Conservation (phyloP, 2,888 invertebrate genomes). For the Furcula furcula region DNA sequence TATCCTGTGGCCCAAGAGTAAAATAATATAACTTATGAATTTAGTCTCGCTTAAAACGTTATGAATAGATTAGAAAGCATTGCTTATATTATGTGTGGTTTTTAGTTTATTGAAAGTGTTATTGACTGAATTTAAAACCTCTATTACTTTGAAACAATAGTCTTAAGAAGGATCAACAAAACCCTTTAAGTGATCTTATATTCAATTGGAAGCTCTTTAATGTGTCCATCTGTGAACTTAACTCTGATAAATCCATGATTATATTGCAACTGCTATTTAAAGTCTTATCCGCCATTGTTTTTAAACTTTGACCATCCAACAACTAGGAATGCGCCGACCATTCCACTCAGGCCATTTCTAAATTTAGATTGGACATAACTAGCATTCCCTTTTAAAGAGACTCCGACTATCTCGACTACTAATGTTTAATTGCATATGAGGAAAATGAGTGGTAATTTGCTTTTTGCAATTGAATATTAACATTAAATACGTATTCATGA, state of each 20-base stretch:
- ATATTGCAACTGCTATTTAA: not conserved
- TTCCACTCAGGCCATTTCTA: constrained; percentile 54
- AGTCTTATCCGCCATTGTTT: constrained; percentile 11
- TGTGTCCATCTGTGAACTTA: not conserved
- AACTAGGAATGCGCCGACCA: constrained; percentile 43
- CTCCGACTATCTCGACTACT: constrained; percentile 43
- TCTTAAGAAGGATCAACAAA: too few species aligned
- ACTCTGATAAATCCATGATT: not conserved
- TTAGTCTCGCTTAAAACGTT: too few species aligned
- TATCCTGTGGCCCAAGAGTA: constrained; percentile 10
- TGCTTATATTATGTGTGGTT: too few species aligned
- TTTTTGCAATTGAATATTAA: constrained; percentile 3
- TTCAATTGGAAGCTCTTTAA: too few species aligned
- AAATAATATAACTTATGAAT: not conserved
- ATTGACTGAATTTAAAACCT: too few species aligned
- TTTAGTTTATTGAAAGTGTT: too few species aligned
- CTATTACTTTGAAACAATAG: too few species aligned
- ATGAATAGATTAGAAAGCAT: too few species aligned
- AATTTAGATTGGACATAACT: constrained; percentile 61
- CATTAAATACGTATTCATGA: too few species aligned
- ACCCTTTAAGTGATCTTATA: too few species aligned
- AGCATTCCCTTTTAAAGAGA: constrained; percentile 60
- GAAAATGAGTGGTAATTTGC: constrained; percentile 22
- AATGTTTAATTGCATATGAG: constrained; percentile 37
- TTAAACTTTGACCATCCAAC: constrained; percentile 17